Conservation (phyloP, 2,797 vertebrate genomes). For the Loriculus beryllinus region DNA sequence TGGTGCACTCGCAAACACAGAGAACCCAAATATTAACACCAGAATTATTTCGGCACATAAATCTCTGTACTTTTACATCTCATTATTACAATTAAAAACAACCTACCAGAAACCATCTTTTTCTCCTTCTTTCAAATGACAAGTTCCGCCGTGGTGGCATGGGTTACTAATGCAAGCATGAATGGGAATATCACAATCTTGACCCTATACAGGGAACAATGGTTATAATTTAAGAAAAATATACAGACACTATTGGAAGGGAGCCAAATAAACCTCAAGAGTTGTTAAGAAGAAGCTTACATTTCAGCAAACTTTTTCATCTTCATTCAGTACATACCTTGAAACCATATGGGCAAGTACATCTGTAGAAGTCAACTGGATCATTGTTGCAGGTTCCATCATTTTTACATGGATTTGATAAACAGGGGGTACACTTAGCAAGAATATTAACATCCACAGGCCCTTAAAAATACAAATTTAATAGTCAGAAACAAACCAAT, state of each 20-base stretch:
- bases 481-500: neutral
- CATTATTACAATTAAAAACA: neutral
- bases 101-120: conserved; percentile 84
- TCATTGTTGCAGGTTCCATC: conserved; percentile 94
- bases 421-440: conserved; percentile 94
- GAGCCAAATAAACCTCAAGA: neutral
- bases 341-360: conserved; percentile 94
- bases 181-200: conserved; percentile 92
- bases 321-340: conserved; percentile 79
- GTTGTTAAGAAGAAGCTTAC: neutral
- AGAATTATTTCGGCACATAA: neutral
- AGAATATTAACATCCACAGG: conserved; percentile 89
- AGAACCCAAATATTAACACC: neutral
- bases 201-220: conserved; percentile 78
- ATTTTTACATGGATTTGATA: conserved; percentile 95
- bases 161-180: conserved; percentile 95
- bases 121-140: conserved; percentile 93
- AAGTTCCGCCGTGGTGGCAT: conserved; percentile 90
- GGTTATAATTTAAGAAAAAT: neutral
- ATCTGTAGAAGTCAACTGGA: conserved; percentile 93
- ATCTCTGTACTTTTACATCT: neutral
- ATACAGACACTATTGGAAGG: neutral
- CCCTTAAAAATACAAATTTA: conserved; percentile 77
- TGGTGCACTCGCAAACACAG: neutral
- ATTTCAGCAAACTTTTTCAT: neutral